Evolutionary conservation across 2,113 vertebrate species (phyloP).

Genomic region (Urocolius indicus): DNA sequence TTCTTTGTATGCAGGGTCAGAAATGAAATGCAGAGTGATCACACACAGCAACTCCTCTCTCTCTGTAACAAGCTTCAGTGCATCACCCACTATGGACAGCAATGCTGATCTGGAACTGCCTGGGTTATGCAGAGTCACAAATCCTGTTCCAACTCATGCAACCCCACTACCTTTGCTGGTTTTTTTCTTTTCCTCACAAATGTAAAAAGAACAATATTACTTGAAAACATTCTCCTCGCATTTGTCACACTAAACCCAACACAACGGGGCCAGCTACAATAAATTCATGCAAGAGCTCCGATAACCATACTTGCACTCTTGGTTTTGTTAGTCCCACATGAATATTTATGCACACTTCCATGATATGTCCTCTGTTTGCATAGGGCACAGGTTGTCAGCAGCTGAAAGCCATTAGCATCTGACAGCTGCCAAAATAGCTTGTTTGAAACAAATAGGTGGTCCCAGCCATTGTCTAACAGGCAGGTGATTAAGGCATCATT

Average conservation of each 20-base stretch:
- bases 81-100: rapidly evolving
- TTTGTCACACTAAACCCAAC: not conserved
- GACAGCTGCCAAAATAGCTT: slow-evolving; percentile 31
- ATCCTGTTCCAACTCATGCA: not conserved
- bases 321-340: slow-evolving; percentile 10
- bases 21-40: not conserved
- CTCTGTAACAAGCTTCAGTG: not conserved
- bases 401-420: slow-evolving; percentile 41
- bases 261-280: not conserved
- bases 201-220: not conserved
- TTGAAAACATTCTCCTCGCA: not conserved
- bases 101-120: not conserved
- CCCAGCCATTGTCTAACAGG: not conserved
- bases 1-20: not conserved
- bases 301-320: not conserved
- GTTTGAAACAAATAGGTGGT: not conserved
- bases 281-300: not conserved
- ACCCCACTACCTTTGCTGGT: not conserved
- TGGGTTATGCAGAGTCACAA: rapidly evolving
- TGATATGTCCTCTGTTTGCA: not conserved
- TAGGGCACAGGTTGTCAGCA: slow-evolving; percentile 47
- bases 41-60: not conserved
- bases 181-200: not conserved
- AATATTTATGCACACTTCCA: slow-evolving; percentile 40
- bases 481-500: slow-evolving; percentile 3